A percentile compares a stretch with the other conserved stretches of the same genome.
These are phyloP conservation scores for Pachydiplax longipennis DNA, from an alignment of 2,888 invertebrate species.

Conservation along the genomic window DNA sequence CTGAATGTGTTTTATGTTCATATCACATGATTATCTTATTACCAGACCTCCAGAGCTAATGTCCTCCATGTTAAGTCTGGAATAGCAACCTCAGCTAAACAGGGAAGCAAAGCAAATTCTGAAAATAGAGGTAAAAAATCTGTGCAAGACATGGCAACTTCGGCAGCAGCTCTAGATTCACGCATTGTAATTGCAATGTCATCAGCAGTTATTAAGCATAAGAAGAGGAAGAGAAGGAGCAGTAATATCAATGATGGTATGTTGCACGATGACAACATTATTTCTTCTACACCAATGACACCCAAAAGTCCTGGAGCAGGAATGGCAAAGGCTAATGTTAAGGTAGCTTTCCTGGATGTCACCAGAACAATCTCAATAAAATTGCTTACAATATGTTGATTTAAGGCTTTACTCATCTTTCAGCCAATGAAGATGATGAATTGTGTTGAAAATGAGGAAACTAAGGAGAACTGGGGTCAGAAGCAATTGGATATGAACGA, in stretches of 20 bases:
- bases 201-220: background rate
- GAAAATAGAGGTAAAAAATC: background rate
- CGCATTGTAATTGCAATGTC: background rate
- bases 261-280: conserved; percentile 21
- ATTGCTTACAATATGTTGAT: background rate
- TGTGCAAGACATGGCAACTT: conserved; percentile 3
- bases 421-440: conserved; percentile 48
- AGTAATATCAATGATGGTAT: conserved; percentile 22
- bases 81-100: background rate
- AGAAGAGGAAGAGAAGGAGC: conserved; percentile 11
- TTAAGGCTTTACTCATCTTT: background rate
- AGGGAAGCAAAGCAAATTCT: background rate
- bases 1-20: background rate
- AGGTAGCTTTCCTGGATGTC: background rate
- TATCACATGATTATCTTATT: background rate
- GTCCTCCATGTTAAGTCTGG: conserved; percentile 28
- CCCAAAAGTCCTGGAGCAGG: conserved; percentile 12
- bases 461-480: conserved; percentile 51
- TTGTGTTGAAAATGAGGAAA: conserved; percentile 49
- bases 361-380: rapidly evolving
- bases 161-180: background rate
- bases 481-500: conserved; percentile 47
- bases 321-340: background rate
- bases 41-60: conserved; percentile 17
- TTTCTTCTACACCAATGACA: conserved; percentile 5